Conservation (phyloP, 2,797 vertebrate species). For the Euthynnus affinis region DNA sequence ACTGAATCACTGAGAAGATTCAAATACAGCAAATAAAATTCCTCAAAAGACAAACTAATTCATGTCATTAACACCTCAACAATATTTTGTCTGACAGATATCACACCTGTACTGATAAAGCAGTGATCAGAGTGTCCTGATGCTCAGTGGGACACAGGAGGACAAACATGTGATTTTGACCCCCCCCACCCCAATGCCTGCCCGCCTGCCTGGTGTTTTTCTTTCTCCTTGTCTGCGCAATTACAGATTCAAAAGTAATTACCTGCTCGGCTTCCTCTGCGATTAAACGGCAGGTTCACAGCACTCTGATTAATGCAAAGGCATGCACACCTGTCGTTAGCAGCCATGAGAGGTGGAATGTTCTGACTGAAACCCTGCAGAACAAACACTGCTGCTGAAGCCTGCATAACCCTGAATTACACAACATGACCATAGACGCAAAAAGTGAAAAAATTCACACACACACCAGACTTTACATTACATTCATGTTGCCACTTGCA, state of each 20-base stretch:
- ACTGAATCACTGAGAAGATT: too few relatives aligned
- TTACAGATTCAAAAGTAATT: constrained; percentile 97
- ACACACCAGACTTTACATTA: neutral
- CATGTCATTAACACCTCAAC: neutral
- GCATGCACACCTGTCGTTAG: constrained; percentile 92
- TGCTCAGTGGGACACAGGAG: constrained; percentile 16
- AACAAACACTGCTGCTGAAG: constrained; percentile 69
- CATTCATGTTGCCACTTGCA: neutral
- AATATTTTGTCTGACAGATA: neutral
- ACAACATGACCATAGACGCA: constrained; percentile 26
- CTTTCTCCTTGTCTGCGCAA: constrained; percentile 69
- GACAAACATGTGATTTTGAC: constrained; percentile 54
- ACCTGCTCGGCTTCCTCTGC: constrained; percentile 95
- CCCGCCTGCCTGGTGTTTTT: constrained; percentile 50
- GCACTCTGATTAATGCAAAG: constrained; percentile 94
- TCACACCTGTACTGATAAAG: neutral
- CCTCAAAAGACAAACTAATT: neutral
- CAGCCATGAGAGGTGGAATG: constrained; percentile 88
- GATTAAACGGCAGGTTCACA: constrained; percentile 89
- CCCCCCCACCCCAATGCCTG: constrained; percentile 34
- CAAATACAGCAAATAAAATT: neutral
- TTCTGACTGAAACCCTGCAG: constrained; percentile 88
- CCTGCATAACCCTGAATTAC: constrained; percentile 30
- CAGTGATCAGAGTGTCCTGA: neutral
- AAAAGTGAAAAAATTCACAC: neutral